These are phyloP conservation scores for Anguilla pacifica DNA, from an alignment of 2,797 vertebrate species.

Conservation along the genomic window DNA sequence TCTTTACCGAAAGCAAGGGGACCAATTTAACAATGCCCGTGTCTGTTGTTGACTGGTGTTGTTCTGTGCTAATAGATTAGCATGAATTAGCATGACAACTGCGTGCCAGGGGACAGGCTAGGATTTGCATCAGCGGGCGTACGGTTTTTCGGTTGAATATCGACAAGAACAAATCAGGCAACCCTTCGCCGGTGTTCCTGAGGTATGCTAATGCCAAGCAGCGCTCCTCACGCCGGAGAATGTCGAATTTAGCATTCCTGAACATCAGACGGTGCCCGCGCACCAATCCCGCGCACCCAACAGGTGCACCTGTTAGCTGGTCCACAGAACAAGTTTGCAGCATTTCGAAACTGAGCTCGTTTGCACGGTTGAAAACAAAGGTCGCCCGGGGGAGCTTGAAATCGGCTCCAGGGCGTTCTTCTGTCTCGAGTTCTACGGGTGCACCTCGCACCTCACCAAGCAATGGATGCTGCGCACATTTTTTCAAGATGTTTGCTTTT, in stretches of 20 bases:
- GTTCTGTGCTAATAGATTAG: conserved; percentile 33
- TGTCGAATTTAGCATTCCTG: neutral
- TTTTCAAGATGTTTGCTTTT: neutral
- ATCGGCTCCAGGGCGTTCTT: neutral
- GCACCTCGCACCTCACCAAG: neutral
- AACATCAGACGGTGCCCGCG: neutral
- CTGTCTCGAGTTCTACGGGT: neutral
- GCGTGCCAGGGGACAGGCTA: neutral
- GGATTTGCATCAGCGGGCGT: neutral
- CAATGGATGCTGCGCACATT: neutral
- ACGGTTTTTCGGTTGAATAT: neutral
- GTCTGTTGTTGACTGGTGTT: conserved; percentile 6
- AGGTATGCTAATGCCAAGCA: neutral
- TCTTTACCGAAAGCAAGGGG: neutral
- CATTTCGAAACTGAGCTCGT: neutral
- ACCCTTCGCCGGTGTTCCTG: neutral
- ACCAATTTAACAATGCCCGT: conserved; percentile 25
- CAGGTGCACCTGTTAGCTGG: neutral
- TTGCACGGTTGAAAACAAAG: neutral
- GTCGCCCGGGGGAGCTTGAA: neutral
- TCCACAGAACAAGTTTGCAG: neutral
- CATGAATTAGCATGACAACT: conserved; percentile 31
- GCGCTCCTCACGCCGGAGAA: neutral
- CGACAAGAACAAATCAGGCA: neutral
- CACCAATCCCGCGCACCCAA: neutral